A percentile compares a stretch with the other conserved stretches of the same genome.
Evolutionary conservation across 1,140 invertebrate genomes (phyloP).

Genomic region (Protaetia brevitarsis): DNA sequence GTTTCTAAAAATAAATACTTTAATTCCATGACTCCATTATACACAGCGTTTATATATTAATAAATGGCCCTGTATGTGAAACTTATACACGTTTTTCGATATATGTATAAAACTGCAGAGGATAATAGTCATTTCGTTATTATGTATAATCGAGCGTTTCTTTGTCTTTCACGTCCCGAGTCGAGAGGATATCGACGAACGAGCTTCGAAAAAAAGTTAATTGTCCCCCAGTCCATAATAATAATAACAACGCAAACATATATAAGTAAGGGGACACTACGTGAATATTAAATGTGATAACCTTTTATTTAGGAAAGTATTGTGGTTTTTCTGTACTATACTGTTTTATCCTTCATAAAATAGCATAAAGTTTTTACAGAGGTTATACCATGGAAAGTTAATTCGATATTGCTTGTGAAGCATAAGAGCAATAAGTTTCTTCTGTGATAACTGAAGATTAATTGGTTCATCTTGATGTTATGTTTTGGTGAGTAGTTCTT

Average conservation of each 20-base stretch:
- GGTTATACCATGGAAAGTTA: too few species aligned
- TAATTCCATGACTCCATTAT: too few species aligned
- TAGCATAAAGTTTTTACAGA: not conserved
- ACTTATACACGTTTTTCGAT: too few species aligned
- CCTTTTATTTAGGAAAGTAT: constrained; percentile 7
- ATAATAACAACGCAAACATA: constrained; percentile 18
- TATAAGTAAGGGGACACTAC: constrained; percentile 1
- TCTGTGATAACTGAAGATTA: too few species aligned
- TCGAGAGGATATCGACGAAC: not conserved
- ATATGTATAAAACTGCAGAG: too few species aligned
- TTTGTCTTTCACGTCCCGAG: not conserved
- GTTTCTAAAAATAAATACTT: too few species aligned
- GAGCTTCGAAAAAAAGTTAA: constrained; percentile 18
- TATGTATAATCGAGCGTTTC: constrained; percentile 15
- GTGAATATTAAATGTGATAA: constrained; percentile 17
- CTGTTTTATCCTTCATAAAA: not conserved
- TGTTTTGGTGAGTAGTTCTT: too few species aligned
- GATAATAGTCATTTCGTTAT: not conserved
- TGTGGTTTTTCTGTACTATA: not conserved
- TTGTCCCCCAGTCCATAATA: constrained; percentile 8
- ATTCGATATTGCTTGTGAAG: too few species aligned
- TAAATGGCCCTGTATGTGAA: too few species aligned
- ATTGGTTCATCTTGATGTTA: too few species aligned
- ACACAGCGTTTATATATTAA: too few species aligned
- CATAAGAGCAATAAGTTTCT: too few species aligned